phyloP scores from a whole-genome alignment of 2,113 vertebrate genomes.

The Chloropsis cyanopogon region DNA sequence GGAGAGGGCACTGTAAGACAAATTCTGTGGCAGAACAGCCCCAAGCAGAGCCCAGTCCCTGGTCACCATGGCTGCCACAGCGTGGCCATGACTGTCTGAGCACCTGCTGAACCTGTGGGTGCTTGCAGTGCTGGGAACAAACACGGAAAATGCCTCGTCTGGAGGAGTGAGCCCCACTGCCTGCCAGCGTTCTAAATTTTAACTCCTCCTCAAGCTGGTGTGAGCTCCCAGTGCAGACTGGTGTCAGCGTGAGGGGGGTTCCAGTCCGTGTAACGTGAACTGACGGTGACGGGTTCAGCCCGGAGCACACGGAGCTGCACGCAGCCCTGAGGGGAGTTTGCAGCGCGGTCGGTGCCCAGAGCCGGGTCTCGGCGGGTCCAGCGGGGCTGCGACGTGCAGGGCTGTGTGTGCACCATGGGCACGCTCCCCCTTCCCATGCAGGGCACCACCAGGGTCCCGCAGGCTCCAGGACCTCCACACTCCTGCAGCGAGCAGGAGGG shows the following conservation, averaged over 20 bases:
- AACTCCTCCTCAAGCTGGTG: neutral
- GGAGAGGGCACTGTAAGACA: neutral
- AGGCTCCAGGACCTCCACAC: rapidly evolving
- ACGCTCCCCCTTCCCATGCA: rapidly evolving
- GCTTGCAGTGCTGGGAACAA: neutral
- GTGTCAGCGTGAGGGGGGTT: neutral
- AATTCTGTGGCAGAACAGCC: neutral
- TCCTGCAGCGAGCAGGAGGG: rapidly evolving
- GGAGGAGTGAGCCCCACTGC: neutral
- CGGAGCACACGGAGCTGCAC: neutral
- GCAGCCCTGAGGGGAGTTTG: neutral
- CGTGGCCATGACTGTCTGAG: rapidly evolving
- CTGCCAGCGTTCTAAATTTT: neutral
- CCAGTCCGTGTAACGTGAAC: rapidly evolving
- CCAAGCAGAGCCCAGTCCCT: neutral
- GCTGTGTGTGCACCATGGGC: rapidly evolving
- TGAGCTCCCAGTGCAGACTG: neutral
- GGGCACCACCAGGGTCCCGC: rapidly evolving
- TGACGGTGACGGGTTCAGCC: neutral
- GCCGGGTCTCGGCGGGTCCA: rapidly evolving
- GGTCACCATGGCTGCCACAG: rapidly evolving
- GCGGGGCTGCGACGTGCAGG: rapidly evolving
- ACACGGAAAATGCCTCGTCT: rapidly evolving
- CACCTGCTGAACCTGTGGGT: neutral
- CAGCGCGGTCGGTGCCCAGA: neutral